Evolutionary conservation across 23 tunicate genomes (phyloP), one percentile per base, ranked within the genome.

Genomic region (Halocynthia roretzi): DNA sequence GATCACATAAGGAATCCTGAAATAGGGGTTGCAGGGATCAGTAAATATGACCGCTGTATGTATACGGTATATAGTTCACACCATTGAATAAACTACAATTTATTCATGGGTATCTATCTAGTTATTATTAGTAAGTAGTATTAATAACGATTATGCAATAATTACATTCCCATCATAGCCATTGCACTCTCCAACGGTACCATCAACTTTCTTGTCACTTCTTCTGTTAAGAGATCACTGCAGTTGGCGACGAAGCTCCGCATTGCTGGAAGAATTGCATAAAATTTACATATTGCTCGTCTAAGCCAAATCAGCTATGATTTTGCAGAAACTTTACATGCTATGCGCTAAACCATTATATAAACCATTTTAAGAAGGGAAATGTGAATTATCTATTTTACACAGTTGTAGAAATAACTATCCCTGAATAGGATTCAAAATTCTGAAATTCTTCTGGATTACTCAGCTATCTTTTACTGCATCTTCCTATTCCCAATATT

Each of bases 141-240:
- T 31, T 31, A 31, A 31, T 31, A 31, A 31, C 44, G 44, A 31
- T 0, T 31, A 31, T 31, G 44, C 44, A 31, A 11, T 10, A 61
- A 90, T 90, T 58, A 90, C 97, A 80, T 81, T 49, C 83, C 71
- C 90, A 90, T 90, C 86, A 92, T 71, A 14, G 98, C 98, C 87
- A 92, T 82, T 6, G 98, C 98, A 57, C 98, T 82, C 54, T 92
- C 98, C 55, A 92, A 79, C 12, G 98, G 98, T 10, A 86, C 84
- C 98, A 92, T 92, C 60, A 92, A 62, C 52, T 92, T 92, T 52
- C 98, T 61, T 5, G 87, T 92, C 22, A 77, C 67, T 40, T 92
- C 98, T 61, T 92, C 98, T 52, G 83, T 81, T 23, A 92, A 72
- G 10, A 92, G 77, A 52, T 82, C 83, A 8, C 82, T 61, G 57